phyloP scores from a whole-genome alignment of 53 echinoderm and acorn worm genomes.

The Antedon mediterranea region DNA sequence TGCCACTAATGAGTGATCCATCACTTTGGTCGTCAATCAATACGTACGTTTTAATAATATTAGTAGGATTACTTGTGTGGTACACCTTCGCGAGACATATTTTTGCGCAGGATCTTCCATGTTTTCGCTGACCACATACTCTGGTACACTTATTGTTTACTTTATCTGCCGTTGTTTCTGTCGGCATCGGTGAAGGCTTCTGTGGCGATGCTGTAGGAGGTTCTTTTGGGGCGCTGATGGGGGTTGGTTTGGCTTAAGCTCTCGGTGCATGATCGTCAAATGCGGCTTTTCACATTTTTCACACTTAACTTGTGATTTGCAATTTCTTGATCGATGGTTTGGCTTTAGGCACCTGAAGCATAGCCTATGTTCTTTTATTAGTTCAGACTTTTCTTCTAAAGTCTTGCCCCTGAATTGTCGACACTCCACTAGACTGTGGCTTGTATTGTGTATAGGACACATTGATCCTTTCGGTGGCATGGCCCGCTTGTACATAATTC shows the following conservation, averaged over 20 bases:
- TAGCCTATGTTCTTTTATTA: conserved; percentile 23
- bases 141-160: conserved; percentile 46
- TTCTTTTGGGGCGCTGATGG: too few species aligned
- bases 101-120: conserved; percentile 47
- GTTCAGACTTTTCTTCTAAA: conserved; percentile 15
- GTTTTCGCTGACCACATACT: conserved; percentile 24
- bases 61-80: conserved; percentile 22
- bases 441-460: conserved; percentile 40
- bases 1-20: conserved; percentile 20
- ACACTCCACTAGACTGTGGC: conserved; percentile 30
- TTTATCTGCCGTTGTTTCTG: conserved; percentile 12
- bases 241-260: too few species aligned
- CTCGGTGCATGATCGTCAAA: conserved; percentile 23
- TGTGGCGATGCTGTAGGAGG: conserved; percentile 10
- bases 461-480: background rate
- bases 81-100: conserved; percentile 41
- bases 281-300: conserved; percentile 19
- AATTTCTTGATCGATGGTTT: conserved; percentile 26
- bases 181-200: background rate
- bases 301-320: conserved; percentile 31
- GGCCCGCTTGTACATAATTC: background rate
- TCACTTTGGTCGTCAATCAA: conserved; percentile 42
- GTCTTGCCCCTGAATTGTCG: conserved; percentile 24
- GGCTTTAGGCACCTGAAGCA: conserved; percentile 33
- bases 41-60: conserved; percentile 22